Percentiles rank a stretch among this genome's conserved stretches.
phyloP scores from a whole-genome alignment of 2,888 invertebrate species.

The Allophyes oxyacanthae region DNA sequence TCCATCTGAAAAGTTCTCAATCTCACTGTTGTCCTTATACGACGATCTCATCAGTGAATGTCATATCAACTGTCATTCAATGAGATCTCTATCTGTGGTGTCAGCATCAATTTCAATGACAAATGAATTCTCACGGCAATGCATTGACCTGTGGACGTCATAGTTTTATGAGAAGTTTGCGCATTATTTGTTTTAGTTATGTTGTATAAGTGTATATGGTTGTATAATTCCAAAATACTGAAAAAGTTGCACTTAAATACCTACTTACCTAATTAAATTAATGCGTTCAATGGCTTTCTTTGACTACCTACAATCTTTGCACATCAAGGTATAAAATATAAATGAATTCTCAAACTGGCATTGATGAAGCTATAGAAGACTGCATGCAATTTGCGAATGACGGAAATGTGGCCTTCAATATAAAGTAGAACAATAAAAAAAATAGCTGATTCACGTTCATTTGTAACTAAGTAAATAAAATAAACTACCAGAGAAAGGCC shows the following conservation, averaged over 20 bases:
- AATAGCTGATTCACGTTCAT: too few relatives aligned
- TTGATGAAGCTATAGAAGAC: constrained; percentile 13
- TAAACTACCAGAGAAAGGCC: too few relatives aligned
- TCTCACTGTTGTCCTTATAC: constrained; percentile 33
- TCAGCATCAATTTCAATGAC: constrained; percentile 42
- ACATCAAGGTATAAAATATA: constrained; percentile 14
- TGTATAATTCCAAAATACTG: not conserved
- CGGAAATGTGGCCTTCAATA: not conserved
- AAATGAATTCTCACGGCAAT: constrained; percentile 15
- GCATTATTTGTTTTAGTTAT: not conserved
- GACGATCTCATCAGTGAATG: constrained; percentile 42
- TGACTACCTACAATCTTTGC: constrained; percentile 8
- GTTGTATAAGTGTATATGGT: too few relatives aligned
- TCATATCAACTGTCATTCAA: constrained; percentile 40
- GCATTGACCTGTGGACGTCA: constrained; percentile 5
- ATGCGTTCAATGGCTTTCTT: constrained; percentile 21
- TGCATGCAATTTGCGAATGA: constrained; percentile 3
- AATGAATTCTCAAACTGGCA: constrained; percentile 22
- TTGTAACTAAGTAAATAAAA: too few relatives aligned
- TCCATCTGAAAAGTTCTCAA: constrained; percentile 44
- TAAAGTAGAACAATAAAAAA: too few relatives aligned
- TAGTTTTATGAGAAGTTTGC: not conserved
- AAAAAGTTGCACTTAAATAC: not conserved
- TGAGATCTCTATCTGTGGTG: constrained; percentile 26
- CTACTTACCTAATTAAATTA: not conserved